These are phyloP conservation scores for Furcifer pardalis DNA, from an alignment of 2,797 vertebrate genomes.

Conservation along the genomic window DNA sequence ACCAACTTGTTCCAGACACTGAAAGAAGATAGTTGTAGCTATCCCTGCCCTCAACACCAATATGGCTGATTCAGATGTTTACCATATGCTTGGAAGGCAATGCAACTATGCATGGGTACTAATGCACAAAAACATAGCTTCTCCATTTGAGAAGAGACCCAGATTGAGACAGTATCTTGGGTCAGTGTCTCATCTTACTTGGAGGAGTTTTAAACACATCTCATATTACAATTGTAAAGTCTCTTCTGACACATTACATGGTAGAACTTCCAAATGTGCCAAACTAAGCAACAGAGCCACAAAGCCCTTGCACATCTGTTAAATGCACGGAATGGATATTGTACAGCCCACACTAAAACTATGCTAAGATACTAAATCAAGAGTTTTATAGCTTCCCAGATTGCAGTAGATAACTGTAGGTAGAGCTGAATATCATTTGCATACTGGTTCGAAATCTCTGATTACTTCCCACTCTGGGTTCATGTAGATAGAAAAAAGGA, in stretches of 20 bases:
- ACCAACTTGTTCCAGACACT: background rate
- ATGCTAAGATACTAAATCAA: too few relatives aligned
- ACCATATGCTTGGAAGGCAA: background rate
- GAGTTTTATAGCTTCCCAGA: too few relatives aligned
- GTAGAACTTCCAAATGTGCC: background rate
- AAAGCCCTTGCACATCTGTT: background rate
- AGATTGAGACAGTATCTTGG: background rate
- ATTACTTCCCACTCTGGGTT: too few relatives aligned
- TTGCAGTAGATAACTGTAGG: too few relatives aligned
- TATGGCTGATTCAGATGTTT: too few relatives aligned
- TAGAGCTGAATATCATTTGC: too few relatives aligned
- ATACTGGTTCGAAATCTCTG: too few relatives aligned
- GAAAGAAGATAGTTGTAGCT: background rate
- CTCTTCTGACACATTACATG: background rate
- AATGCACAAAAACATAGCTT: background rate
- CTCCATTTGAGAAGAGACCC: background rate
- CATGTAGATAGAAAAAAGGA: too few relatives aligned
- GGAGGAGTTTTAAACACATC: background rate
- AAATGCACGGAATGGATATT: background rate
- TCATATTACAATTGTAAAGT: background rate
- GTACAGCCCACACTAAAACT: background rate
- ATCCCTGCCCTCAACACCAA: background rate
- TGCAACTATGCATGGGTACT: background rate
- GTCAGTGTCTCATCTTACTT: background rate
- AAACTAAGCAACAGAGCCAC: background rate